Percentiles rank a stretch among this genome's conserved stretches.
Evolutionary conservation across 1,140 invertebrate species (phyloP).

Genomic region (Drosophila santomea): DNA sequence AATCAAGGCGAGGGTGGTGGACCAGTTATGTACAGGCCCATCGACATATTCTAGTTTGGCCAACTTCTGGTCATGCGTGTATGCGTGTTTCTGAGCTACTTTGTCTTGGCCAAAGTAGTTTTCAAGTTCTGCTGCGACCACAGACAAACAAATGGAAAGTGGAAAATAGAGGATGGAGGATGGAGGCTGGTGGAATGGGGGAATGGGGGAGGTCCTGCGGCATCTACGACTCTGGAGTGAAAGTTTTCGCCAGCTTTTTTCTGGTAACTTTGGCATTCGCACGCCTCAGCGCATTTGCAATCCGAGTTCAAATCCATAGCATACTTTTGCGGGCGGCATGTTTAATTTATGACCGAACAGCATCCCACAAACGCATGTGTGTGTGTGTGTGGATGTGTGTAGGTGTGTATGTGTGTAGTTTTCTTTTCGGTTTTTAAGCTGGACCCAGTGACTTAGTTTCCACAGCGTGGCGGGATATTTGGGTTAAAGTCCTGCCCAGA

Average conservation of each 20-base stretch:
- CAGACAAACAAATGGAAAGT: conserved; percentile 50
- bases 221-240: conserved; percentile 6
- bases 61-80: conserved; percentile 38
- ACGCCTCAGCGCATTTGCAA: conserved; percentile 71
- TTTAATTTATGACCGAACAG: conserved; percentile 67
- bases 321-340: conserved; percentile 66
- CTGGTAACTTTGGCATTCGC: conserved; percentile 68
- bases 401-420: conserved; percentile 17
- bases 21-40: not conserved
- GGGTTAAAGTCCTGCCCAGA: conserved; percentile 62
- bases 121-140: conserved; percentile 71
- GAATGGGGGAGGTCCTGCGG: not conserved
- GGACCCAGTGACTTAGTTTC: conserved; percentile 76
- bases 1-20: conserved; percentile 62
- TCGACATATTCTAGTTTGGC: conserved; percentile 20
- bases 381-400: not conserved
- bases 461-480: conserved; percentile 50
- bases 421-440: conserved; percentile 46
- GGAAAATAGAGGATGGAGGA: not conserved
- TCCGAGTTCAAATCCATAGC: conserved; percentile 36
- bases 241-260: conserved; percentile 37
- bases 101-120: conserved; percentile 80
- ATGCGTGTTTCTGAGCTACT: conserved; percentile 11
- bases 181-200: not conserved
- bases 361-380: conserved; percentile 19